Base-by-base conservation (phyloP, 2,113 vertebrate species). In the Hymenochirus boettgeri region DNA sequence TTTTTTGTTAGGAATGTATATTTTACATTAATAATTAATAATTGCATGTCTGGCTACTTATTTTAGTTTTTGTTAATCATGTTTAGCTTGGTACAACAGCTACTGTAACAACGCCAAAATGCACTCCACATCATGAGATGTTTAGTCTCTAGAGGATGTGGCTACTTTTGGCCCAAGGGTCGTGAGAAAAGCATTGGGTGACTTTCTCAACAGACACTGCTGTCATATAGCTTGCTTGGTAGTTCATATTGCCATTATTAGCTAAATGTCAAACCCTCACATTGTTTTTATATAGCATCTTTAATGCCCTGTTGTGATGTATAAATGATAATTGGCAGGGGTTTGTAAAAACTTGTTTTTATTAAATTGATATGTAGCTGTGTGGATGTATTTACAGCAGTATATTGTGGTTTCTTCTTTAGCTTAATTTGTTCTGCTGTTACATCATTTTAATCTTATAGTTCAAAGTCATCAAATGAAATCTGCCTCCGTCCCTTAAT, bases 151-250 rank as follows among this genome's bases (percentile, higher is more conserved):
- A 15, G 73, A 82, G 77, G 69, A 59, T 57, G 56, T 7, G 8
- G 61, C 61, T 0, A 61, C 59, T 74, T 71, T 67, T 79, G 79
- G 46, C 72, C 76, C 75, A 58, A 17, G 86, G 91, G 92, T 93
- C 92, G 80, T 93, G 92, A 92, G 92, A 93, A 94, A 89, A 79
- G 61, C 75, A 76, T 61, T 76, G 58, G 76, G 79, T 74, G 84
- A 81, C 85, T 86, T 94, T 94, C 92, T 86, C 91, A 93, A 90
- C 39, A 71, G 80, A 79, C 29, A 0, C 24, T 2, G 69, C 45
- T 57, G 21, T 50, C 3, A 27, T 7, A 37, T 48, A 51, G n/a
- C 39, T 27, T 27, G 15, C 62, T 57, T 24, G 22, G 10, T 19
- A 33, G 21, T 24, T 19, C 26, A 45, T 55, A 51, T 39, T 52